Conservation (phyloP, 2,797 vertebrate genomes). For the Mareca penelope region DNA sequence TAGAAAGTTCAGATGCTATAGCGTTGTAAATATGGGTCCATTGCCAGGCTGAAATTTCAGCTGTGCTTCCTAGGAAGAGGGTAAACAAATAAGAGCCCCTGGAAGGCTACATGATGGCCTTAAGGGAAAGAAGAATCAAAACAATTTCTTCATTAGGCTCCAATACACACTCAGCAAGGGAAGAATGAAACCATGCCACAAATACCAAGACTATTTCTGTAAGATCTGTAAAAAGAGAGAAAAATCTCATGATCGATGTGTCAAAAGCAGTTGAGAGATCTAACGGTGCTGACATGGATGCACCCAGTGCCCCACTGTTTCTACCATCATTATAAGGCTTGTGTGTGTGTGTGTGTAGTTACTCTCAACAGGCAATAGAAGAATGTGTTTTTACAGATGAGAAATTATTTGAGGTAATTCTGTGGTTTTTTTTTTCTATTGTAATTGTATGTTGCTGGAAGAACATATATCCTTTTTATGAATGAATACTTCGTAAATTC, state of each 20-base stretch:
- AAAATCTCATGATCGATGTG: background rate
- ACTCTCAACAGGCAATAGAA: background rate
- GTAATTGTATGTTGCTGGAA: background rate
- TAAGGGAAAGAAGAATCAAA: background rate
- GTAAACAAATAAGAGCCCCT: background rate
- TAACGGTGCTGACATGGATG: background rate
- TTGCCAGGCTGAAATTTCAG: background rate
- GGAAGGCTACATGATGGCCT: background rate
- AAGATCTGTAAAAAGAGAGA: background rate
- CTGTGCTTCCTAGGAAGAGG: background rate
- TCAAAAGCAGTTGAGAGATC: constrained; percentile 10
- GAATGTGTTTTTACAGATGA: background rate
- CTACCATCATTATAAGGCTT: background rate
- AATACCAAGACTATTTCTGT: background rate
- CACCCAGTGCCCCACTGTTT: background rate
- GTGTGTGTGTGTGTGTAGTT: background rate
- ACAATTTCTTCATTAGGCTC: background rate
- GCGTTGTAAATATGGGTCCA: background rate
- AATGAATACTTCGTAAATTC: background rate
- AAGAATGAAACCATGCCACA: background rate
- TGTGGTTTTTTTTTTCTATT: background rate
- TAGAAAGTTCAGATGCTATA: background rate
- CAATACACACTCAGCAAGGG: background rate
- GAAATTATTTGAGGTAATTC: background rate
- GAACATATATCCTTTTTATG: background rate